A percentile compares a stretch with the other conserved stretches of the same genome.
Evolutionary conservation across 2,113 vertebrate species (phyloP).

Genomic region (Electrona antarctica): DNA sequence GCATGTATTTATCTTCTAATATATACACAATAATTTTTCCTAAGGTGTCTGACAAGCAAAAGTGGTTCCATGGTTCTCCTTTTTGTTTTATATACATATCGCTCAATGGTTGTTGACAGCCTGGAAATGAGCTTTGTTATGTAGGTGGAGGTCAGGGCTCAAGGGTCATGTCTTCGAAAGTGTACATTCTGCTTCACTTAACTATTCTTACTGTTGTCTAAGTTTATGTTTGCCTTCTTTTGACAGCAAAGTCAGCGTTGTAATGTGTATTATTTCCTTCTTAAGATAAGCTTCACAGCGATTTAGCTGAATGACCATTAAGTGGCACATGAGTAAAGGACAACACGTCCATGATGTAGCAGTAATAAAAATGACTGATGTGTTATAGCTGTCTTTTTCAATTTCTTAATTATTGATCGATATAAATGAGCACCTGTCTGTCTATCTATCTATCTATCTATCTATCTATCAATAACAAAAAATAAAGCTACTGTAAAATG

Average conservation of each 20-base stretch:
- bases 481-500: neutral
- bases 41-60: slow-evolving; percentile 34
- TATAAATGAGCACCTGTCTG: too few species aligned
- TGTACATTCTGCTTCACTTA: slow-evolving; percentile 53
- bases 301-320: slow-evolving; percentile 56
- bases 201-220: slow-evolving; percentile 52
- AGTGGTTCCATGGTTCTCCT: slow-evolving; percentile 17
- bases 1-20: slow-evolving; percentile 54
- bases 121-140: slow-evolving; percentile 46
- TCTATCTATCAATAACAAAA: too few species aligned
- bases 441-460: too few species aligned
- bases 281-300: slow-evolving; percentile 43
- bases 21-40: slow-evolving; percentile 21
- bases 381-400: slow-evolving; percentile 37
- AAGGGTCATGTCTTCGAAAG: slow-evolving; percentile 58
- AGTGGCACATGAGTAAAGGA: slow-evolving; percentile 8
- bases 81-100: slow-evolving; percentile 43
- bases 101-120: slow-evolving; percentile 65
- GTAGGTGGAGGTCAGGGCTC: slow-evolving; percentile 71
- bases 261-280: slow-evolving; percentile 38
- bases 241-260: slow-evolving; percentile 42
- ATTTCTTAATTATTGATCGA: slow-evolving; percentile 17
- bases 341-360: slow-evolving; percentile 2
- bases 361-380: slow-evolving; percentile 25
- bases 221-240: slow-evolving; percentile 47